Evolutionary conservation across 2,888 invertebrate species (phyloP).

Genomic region (Dynastes tityus): DNA sequence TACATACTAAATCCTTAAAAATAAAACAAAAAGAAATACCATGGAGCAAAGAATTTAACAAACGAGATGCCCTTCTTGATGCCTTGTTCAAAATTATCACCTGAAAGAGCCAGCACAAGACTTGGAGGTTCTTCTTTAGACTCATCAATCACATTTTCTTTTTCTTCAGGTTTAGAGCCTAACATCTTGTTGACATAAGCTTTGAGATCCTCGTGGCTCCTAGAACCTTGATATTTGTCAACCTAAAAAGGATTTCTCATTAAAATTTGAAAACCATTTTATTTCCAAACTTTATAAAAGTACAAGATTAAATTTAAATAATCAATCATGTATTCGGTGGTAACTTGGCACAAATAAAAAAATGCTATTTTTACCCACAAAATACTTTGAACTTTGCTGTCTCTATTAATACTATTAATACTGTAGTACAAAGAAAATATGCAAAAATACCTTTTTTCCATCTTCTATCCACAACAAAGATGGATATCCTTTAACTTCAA

Average conservation of each 20-base stretch:
- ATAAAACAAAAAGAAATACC: slow-evolving; percentile 71
- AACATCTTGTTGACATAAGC: slow-evolving; percentile 81
- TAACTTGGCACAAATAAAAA: slow-evolving; percentile 10
- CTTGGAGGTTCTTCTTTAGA: slow-evolving; percentile 65
- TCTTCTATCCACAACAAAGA: slow-evolving; percentile 90
- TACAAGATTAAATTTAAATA: not conserved
- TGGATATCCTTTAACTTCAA: slow-evolving; percentile 90
- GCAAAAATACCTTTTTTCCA: slow-evolving; percentile 80
- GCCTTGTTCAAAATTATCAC: slow-evolving; percentile 81
- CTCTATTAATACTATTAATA: slow-evolving; percentile 23
- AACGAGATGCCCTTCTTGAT: slow-evolving; percentile 83
- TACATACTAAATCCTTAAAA: not conserved
- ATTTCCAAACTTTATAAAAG: too few species aligned
- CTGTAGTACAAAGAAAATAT: not conserved
- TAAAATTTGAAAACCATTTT: too few species aligned
- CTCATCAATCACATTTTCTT: slow-evolving; percentile 61
- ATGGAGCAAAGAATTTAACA: slow-evolving; percentile 92
- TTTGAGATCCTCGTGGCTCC: slow-evolving; percentile 80
- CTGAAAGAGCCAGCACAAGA: slow-evolving; percentile 78
- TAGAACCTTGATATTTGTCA: slow-evolving; percentile 82
- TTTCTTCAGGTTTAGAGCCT: slow-evolving; percentile 69
- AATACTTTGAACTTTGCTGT: slow-evolving; percentile 20
- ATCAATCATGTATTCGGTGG: not conserved
- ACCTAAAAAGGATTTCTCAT: slow-evolving; percentile 70
- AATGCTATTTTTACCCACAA: slow-evolving; percentile 13